Conservation (phyloP, 1,140 invertebrate species). For the Gonatopus flavifemur region DNA sequence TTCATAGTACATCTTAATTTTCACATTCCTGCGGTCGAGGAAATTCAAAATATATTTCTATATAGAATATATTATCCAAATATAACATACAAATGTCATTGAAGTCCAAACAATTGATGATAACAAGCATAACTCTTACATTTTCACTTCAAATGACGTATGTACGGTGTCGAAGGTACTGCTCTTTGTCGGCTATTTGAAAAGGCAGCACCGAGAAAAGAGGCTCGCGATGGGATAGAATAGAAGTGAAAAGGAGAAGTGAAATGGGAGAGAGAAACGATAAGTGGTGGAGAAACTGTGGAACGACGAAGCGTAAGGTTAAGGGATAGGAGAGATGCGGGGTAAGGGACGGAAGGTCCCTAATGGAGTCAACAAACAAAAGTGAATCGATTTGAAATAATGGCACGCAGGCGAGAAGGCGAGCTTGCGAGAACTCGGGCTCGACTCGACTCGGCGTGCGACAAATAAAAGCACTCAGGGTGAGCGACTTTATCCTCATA, state of each 20-base stretch:
- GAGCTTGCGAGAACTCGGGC: conserved; percentile 20
- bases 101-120: too few species aligned
- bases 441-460: conserved; percentile 16
- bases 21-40: too few species aligned
- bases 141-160: too few species aligned
- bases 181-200: too few species aligned
- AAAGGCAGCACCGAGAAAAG: too few species aligned
- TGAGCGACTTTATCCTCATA: conserved; percentile 53
- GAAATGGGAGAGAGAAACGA: conserved; percentile 17
- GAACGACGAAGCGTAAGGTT: conserved; percentile 11
- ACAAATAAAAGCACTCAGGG: conserved; percentile 56
- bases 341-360: conserved; percentile 13
- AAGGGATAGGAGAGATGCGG: conserved; percentile 8
- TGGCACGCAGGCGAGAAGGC: conserved; percentile 38
- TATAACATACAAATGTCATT: too few species aligned
- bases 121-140: too few species aligned
- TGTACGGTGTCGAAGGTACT: too few species aligned
- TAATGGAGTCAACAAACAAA: conserved; percentile 56
- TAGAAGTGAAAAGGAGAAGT: conserved; percentile 9
- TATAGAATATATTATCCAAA: too few species aligned
- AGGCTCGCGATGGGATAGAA: not conserved
- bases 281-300: conserved; percentile 15
- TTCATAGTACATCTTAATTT: too few species aligned
- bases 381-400: conserved; percentile 55
- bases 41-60: too few species aligned